Evolutionary conservation across 2,797 vertebrate species (phyloP), one percentile per base, ranked within the genome.

Genomic region (Pipistrellus nathusii): DNA sequence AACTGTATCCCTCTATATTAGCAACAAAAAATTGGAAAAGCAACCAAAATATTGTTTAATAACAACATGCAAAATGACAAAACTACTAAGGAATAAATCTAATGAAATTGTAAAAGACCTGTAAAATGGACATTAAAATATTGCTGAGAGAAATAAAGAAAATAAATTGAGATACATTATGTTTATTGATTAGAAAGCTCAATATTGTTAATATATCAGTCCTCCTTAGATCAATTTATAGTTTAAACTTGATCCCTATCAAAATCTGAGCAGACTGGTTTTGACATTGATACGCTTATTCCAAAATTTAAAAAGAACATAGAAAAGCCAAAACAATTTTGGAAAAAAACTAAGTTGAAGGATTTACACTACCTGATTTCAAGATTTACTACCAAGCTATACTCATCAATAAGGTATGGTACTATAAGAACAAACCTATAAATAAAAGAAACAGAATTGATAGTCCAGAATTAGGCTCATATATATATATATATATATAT

Each of bases 241-340:
- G 38, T 3, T 89, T 80, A 80, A 83, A 81, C 5, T 62, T 12
- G 55, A 32, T 73, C 25, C n/a, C 20, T 73, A 80, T 44, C 21
- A 82, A 83, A 85, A 57, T 73, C 44, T 78, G 35, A 83, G 21
- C n/a, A 88, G 57, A 53, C n/a, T 86, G 48, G 17, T 90, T 82
- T 94, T 75, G 77, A 88, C 25, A 51, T 69, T 77, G 66, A 94
- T 62, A 76, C 64, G 17, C 18, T 72, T 88, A 55, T 38, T 66
- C 30, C 35, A 76, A 84, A 88, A 84, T 71, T 72, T 72, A n/a
- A 38, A 87, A 64, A 88, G 23, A 11, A 78, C 20, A 88, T 17
- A 53, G 13, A 59, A 59, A 12, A 62, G 59, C 27, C 59, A 15
- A 64, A 64, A 64, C 27, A 30, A 64, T 64, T 62, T 62, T 62